Evolutionary conservation across 1,140 invertebrate genomes (phyloP).

Genomic region (Colletes gigas): DNA sequence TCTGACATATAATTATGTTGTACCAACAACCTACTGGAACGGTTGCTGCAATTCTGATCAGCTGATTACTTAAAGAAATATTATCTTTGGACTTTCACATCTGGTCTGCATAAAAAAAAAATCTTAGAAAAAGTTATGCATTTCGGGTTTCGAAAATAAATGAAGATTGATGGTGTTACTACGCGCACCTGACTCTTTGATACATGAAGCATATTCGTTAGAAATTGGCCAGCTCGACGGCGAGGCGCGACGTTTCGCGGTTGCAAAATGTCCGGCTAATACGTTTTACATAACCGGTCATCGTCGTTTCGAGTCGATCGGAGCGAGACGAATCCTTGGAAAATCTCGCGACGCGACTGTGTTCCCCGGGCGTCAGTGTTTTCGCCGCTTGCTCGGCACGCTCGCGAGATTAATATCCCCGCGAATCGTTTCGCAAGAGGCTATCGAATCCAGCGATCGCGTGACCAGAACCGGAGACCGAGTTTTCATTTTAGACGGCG

Average conservation of each 20-base stretch:
- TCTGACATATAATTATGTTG: too few species aligned
- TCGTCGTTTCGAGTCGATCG: neutral
- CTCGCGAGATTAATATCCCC: neutral
- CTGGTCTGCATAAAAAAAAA: too few species aligned
- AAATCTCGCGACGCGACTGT: neutral
- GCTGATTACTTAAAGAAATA: too few species aligned
- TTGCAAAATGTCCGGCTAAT: conserved; percentile 38
- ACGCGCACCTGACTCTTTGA: neutral
- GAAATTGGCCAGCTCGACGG: conserved; percentile 7
- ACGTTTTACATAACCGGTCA: conserved; percentile 49
- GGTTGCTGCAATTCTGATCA: too few species aligned
- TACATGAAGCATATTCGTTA: conserved; percentile 13
- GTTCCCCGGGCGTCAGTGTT: too few species aligned
- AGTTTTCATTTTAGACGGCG: conserved; percentile 6
- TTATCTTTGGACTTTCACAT: too few species aligned
- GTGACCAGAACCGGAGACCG: neutral
- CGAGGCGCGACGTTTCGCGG: neutral
- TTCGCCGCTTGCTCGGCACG: too few species aligned
- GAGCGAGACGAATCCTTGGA: neutral
- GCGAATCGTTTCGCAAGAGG: conserved; percentile 3
- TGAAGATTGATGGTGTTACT: neutral
- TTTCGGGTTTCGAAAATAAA: too few species aligned
- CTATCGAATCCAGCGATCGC: conserved; percentile 18
- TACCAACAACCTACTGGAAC: too few species aligned
- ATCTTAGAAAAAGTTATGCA: too few species aligned